phyloP scores from a whole-genome alignment of 1,140 invertebrate genomes.

The Trichonephila clavata region DNA sequence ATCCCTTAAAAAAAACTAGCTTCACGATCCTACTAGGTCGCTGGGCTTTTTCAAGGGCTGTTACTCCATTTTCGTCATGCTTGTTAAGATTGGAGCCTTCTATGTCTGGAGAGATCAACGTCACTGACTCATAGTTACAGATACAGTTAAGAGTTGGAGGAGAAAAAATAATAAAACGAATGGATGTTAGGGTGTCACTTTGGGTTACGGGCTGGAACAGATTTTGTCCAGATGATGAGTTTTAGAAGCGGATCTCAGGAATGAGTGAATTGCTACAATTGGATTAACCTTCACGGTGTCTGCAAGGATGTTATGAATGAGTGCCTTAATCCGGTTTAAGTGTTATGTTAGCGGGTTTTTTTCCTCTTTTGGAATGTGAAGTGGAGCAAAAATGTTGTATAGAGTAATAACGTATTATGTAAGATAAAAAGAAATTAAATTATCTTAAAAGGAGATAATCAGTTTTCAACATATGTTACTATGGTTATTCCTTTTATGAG shows the following conservation, averaged over 20 bases:
- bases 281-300: background rate
- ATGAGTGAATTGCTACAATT: background rate
- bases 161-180: background rate
- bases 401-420: too few relatives aligned
- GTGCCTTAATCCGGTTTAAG: background rate
- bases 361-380: background rate
- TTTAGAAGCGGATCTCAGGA: background rate
- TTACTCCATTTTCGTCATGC: background rate
- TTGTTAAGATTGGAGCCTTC: background rate
- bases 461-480: too few relatives aligned
- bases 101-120: background rate
- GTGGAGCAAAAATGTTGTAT: background rate
- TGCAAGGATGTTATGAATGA: background rate
- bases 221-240: background rate
- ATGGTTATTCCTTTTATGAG: too few relatives aligned
- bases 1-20: background rate
- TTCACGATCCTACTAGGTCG: background rate
- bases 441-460: too few relatives aligned
- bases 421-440: too few relatives aligned
- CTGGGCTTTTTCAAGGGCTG: background rate
- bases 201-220: background rate
- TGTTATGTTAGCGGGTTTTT: background rate
- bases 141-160: background rate
- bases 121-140: background rate
- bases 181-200: background rate